A percentile compares a stretch with the other conserved stretches of the same genome.
phyloP scores from a whole-genome alignment of 1,140 invertebrate genomes.

The Centruroides vittatus region DNA sequence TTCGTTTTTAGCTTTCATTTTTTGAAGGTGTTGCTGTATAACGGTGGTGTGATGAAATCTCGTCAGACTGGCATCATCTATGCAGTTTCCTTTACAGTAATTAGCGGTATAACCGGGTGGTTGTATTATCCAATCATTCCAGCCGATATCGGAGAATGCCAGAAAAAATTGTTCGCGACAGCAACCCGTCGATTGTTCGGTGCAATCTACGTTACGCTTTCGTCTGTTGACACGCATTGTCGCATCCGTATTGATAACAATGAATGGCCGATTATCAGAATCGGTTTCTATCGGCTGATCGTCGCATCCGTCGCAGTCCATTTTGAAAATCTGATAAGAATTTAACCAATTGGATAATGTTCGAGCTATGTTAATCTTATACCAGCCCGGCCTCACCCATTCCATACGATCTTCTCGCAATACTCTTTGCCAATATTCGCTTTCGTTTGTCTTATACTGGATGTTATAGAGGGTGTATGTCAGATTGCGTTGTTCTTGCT shows the following conservation, averaged over 20 bases:
- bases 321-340: no score
- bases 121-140: conserved; percentile 89
- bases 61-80: background rate
- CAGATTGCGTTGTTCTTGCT: no score
- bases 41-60: background rate
- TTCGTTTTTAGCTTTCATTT: no score
- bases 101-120: conserved; percentile 72
- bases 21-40: background rate
- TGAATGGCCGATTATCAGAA: background rate
- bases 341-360: no score
- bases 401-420: no score
- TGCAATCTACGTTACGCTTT: background rate
- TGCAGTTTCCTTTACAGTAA: conserved; percentile 76
- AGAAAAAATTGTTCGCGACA: conserved; percentile 83
- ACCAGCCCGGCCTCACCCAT: no score
- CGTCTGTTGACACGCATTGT: background rate
- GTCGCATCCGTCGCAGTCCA: no score
- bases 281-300: no score
- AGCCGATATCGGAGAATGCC: conserved; percentile 74
- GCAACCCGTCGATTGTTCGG: conserved; percentile 35
- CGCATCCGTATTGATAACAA: background rate
- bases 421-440: no score
- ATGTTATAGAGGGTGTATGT: no score
- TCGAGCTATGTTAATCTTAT: no score
- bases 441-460: no score